phyloP scores from a whole-genome alignment of 2,797 vertebrate species.

The Typhlichthys eigenmanni region DNA sequence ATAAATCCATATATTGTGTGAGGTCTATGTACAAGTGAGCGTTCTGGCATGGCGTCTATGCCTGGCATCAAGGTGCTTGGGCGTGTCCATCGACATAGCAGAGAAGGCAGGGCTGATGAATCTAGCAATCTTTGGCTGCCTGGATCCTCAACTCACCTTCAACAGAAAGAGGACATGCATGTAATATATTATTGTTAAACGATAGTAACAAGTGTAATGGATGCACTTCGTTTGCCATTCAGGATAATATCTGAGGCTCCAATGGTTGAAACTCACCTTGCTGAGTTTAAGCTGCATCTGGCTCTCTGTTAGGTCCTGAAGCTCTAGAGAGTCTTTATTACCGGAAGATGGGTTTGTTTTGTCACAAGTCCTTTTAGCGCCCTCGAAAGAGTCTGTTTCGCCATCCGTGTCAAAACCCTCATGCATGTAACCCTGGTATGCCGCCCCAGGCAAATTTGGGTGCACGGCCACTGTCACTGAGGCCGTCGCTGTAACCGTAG shows the following conservation, averaged over 20 bases:
- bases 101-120: conserved; percentile 34
- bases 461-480: conserved; percentile 94
- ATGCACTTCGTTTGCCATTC: too few species aligned
- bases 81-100: conserved; percentile 32
- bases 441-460: conserved; percentile 85
- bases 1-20: conserved; percentile 74
- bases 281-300: conserved; percentile 61
- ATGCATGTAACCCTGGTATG: conserved; percentile 84
- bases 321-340: conserved; percentile 78
- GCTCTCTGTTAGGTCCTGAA: conserved; percentile 81
- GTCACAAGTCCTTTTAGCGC: conserved; percentile 68
- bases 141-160: conserved; percentile 77
- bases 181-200: conserved; percentile 24
- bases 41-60: conserved; percentile 47
- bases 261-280: conserved; percentile 57
- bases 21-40: conserved; percentile 76
- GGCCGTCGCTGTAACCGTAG: conserved; percentile 90
- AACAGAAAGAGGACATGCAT: conserved; percentile 36
- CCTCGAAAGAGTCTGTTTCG: conserved; percentile 80
- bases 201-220: background rate
- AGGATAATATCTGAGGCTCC: too few species aligned
- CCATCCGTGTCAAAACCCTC: conserved; percentile 81
- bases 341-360: conserved; percentile 67
- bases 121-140: conserved; percentile 81
- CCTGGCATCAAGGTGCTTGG: conserved; percentile 47